Evolutionary conservation across 2,888 invertebrate species (phyloP).

Genomic region (Achlya flavicornis): DNA sequence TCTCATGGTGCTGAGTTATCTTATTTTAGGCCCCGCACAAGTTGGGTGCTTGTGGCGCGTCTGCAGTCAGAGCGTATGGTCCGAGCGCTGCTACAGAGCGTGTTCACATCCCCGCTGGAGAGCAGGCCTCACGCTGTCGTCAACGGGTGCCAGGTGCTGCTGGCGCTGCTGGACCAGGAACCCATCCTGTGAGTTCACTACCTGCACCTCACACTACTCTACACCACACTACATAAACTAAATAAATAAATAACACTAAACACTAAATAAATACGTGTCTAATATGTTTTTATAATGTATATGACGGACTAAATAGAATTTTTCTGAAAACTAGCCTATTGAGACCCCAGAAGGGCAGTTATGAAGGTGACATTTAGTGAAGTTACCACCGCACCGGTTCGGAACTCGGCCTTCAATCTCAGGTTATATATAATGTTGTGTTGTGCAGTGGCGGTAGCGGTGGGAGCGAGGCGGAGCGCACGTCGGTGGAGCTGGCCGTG

Average conservation of each 20-base stretch:
- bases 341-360: too few species aligned
- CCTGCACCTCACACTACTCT: neutral
- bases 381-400: too few species aligned
- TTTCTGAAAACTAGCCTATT: too few species aligned
- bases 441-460: conserved; percentile 12
- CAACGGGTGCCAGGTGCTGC: conserved; percentile 37
- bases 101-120: conserved; percentile 77
- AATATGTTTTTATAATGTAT: too few species aligned
- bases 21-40: conserved; percentile 33
- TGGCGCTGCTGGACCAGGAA: conserved; percentile 40
- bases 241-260: too few species aligned
- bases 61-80: conserved; percentile 41
- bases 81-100: conserved; percentile 87
- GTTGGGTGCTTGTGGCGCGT: conserved; percentile 39
- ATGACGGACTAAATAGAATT: too few species aligned
- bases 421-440: too few species aligned
- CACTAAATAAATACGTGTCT: too few species aligned
- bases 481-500: conserved; percentile 64
- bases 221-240: too few species aligned
- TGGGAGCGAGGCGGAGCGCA: conserved; percentile 35
- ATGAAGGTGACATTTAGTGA: too few species aligned
- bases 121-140: conserved; percentile 35
- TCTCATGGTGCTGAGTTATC: conserved; percentile 17
- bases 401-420: too few species aligned
- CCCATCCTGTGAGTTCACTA: conserved; percentile 24